Evolutionary conservation across 2,888 invertebrate species (phyloP).

Genomic region (Cantharis nigra): DNA sequence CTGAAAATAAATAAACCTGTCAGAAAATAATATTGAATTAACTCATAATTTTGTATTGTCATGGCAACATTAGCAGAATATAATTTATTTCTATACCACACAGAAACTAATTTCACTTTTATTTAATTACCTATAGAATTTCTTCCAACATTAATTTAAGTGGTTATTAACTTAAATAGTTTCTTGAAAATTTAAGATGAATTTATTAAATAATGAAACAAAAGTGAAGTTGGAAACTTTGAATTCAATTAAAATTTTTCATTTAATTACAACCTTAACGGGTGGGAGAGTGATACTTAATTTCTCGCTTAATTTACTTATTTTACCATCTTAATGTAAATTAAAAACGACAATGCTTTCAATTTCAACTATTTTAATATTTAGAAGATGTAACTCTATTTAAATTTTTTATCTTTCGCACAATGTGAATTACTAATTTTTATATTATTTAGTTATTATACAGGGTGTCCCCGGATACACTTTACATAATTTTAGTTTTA

Average conservation of each 20-base stretch:
- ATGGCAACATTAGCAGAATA: not conserved
- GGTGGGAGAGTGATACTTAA: not conserved
- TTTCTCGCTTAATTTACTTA: not conserved
- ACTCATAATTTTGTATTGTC: not conserved
- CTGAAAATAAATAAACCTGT: conserved; percentile 55
- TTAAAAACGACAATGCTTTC: not conserved
- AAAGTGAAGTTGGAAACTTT: not conserved
- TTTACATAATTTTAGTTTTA: too few relatives aligned
- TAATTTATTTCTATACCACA: not conserved
- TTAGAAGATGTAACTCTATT: not conserved
- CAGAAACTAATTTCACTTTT: not conserved
- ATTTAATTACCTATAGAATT: not conserved
- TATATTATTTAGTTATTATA: too few relatives aligned
- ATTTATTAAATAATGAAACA: not conserved
- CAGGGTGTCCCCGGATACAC: too few relatives aligned
- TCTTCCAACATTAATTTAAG: not conserved
- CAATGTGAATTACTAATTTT: too few relatives aligned
- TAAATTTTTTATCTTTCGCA: not conserved
- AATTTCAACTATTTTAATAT: not conserved
- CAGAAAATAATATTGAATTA: not conserved
- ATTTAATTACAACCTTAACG: not conserved
- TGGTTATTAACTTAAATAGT: not conserved
- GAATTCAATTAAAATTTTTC: not conserved
- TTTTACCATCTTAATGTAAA: not conserved
- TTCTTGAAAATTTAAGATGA: not conserved